Evolutionary conservation across 2,888 invertebrate genomes (phyloP), one percentile per base, ranked within the genome.

Genomic region (Sphaerophoria rueppellii): DNA sequence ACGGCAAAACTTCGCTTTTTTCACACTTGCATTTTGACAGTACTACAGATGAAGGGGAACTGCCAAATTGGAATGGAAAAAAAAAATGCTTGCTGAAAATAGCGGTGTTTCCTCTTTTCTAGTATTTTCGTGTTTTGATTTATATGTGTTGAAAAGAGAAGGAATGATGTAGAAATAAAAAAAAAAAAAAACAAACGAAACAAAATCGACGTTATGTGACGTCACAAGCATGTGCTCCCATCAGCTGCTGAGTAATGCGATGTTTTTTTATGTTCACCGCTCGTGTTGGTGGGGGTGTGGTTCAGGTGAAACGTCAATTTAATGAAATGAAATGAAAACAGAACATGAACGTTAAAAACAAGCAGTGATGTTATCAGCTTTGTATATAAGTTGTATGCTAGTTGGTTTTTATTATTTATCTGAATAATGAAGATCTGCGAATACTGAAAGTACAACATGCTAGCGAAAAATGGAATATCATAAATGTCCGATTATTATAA

Each of bases 191-290:
- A 77, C 34, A 72, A 40, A 14, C 67, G 61, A n/a, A 40, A 67
- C 54, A n/a, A 48, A 46, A 37, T 0, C 9, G 2, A 43, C 1
- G n/a, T 9, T 34, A 1, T 24, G 14, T 63, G 63, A 48, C 61
- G 48, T 40, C 14, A 57, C 24, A 54, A 34, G 57, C 81, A 71
- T 82, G 82, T 73, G 69, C 32, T 57, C 32, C 9, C 40, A 50
- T 24, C 24, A 57, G 9, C 72, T 63, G 77, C 77, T 82, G 82
- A 65, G 12, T 55, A 12, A n/a, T 32, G 32, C 34, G n/a, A 55
- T 34, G 55, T 35, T 55, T 58, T 40, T 16, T 37, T 14, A 3
- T 37, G 24, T 24, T 24, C 24, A 24, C 1, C 1, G 24, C 24
- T 24, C 2, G 24, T 24, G 24, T 24, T 1, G 24, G 24, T 24